phyloP scores from a whole-genome alignment of 2,113 vertebrate genomes.

The Ramphastos sulfuratus region DNA sequence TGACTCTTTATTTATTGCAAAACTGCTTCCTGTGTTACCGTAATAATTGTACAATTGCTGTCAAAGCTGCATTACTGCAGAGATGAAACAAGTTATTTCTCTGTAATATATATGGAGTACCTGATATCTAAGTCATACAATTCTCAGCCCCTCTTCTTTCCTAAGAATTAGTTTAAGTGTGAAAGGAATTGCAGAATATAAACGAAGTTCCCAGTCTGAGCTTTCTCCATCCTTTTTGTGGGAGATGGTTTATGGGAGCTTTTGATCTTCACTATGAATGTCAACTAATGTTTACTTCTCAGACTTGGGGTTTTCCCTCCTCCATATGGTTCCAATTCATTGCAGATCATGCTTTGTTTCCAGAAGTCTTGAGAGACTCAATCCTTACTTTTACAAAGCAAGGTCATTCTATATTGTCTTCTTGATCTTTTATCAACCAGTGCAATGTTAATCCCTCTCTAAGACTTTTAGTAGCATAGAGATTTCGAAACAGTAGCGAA shows the following conservation, averaged over 20 bases:
- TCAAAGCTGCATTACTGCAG: background rate
- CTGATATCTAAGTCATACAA: background rate
- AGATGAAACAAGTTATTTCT: background rate
- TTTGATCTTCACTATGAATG: slow-evolving; percentile 56
- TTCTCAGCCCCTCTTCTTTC: background rate
- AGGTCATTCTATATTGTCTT: slow-evolving; percentile 38
- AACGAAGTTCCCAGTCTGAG: background rate
- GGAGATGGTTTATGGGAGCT: slow-evolving; percentile 43
- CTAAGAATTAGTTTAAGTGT: background rate
- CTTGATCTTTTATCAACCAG: slow-evolving; percentile 46
- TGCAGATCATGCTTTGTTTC: slow-evolving; percentile 52
- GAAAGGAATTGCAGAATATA: background rate
- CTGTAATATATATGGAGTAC: background rate
- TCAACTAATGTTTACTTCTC: slow-evolving; percentile 51
- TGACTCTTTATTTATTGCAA: background rate
- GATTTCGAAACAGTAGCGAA: slow-evolving; percentile 19
- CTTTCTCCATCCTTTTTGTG: slow-evolving; percentile 12
- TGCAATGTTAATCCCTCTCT: background rate
- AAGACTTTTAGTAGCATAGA: background rate
- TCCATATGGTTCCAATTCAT: slow-evolving; percentile 64
- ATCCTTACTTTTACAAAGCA: slow-evolving; percentile 17
- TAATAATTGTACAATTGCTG: background rate
- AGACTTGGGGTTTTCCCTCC: background rate
- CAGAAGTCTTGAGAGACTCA: slow-evolving; percentile 38
- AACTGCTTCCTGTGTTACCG: background rate